phyloP scores from a whole-genome alignment of 2,113 vertebrate species.

The Athene cunicularia region DNA sequence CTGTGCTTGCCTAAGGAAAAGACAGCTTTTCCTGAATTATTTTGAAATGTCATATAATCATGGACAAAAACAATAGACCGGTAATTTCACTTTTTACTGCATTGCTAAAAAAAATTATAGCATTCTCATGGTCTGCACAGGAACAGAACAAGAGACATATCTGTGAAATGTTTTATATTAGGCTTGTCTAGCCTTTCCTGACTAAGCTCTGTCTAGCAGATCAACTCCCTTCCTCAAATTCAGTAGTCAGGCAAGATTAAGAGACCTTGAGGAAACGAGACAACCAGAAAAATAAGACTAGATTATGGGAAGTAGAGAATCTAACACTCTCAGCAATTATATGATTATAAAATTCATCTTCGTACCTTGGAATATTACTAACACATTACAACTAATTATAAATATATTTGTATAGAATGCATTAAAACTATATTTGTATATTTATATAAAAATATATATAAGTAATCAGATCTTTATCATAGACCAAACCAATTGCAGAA shows the following conservation, averaged over 20 bases:
- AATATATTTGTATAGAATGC: neutral
- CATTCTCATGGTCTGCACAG: neutral
- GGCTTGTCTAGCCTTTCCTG: neutral
- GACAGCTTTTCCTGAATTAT: neutral
- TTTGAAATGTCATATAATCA: neutral
- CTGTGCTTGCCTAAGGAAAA: neutral
- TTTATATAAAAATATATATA: neutral
- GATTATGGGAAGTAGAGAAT: neutral
- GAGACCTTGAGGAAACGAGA: conserved; percentile 23
- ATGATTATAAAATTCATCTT: neutral
- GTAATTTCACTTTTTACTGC: neutral
- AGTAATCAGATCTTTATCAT: neutral
- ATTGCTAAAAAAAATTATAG: neutral
- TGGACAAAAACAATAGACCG: neutral
- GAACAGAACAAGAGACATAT: neutral
- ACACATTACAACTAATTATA: neutral
- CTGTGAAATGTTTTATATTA: neutral
- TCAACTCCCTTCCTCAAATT: neutral
- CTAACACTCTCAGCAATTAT: neutral
- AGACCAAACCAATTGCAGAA: neutral
- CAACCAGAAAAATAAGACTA: conserved; percentile 10
- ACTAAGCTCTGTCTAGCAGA: neutral
- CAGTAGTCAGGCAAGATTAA: neutral
- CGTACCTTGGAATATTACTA: neutral
- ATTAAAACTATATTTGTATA: neutral